phyloP scores from a whole-genome alignment of 1,140 invertebrate genomes.

The Hyposmocoma kahamanoa region DNA sequence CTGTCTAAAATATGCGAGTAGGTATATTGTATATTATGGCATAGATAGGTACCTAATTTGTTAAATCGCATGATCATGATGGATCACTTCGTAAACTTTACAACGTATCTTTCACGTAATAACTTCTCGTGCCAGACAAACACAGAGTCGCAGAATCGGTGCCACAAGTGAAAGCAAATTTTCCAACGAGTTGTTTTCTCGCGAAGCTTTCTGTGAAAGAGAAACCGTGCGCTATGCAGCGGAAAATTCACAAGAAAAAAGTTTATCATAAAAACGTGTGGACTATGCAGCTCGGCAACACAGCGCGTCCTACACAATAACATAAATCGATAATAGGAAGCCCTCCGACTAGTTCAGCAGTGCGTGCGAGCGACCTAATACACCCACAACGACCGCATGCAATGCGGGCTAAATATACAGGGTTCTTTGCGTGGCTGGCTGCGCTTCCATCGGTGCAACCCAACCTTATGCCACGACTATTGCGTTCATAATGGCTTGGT shows the following conservation, averaged over 20 bases:
- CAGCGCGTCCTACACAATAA: conserved; percentile 47
- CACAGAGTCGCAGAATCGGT: conserved; percentile 29
- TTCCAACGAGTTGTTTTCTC: conserved; percentile 51
- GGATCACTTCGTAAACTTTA: too few species aligned
- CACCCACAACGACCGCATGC: conserved; percentile 58
- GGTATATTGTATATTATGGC: too few species aligned
- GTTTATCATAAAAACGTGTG: conserved; percentile 19
- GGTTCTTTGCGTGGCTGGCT: conserved; percentile 29
- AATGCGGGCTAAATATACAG: conserved; percentile 71
- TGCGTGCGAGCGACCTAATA: conserved; percentile 71
- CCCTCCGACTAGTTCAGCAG: conserved; percentile 70
- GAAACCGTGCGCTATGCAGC: conserved; percentile 43
- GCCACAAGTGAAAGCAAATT: conserved; percentile 53
- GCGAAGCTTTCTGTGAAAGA: conserved; percentile 46
- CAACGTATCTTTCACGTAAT: too few species aligned
- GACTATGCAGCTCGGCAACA: conserved; percentile 26
- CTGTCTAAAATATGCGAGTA: too few species aligned
- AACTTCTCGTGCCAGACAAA: too few species aligned
- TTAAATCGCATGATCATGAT: too few species aligned
- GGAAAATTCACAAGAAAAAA: conserved; percentile 43
- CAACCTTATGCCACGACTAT: conserved; percentile 49
- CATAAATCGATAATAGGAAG: conserved; percentile 71
- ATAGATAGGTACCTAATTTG: too few species aligned
- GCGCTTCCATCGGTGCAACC: conserved; percentile 34
- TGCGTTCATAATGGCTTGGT: conserved; percentile 61